These are phyloP conservation scores for Graptemys geographica DNA, from an alignment of 2,797 vertebrate species.

Conservation along the genomic window DNA sequence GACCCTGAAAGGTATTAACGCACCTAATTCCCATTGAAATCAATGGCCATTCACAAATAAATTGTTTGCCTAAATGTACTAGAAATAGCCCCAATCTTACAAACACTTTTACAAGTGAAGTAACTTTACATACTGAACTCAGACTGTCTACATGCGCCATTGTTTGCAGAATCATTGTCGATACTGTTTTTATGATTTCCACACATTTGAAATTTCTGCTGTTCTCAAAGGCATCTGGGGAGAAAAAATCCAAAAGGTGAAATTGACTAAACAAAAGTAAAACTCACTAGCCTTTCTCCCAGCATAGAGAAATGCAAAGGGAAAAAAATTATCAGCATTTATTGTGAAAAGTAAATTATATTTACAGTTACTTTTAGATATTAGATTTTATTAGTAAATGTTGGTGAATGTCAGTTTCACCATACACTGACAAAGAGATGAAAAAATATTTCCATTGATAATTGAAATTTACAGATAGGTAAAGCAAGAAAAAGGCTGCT, in stretches of 20 bases:
- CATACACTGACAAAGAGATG: neutral
- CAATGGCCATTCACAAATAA: neutral
- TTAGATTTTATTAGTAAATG: neutral
- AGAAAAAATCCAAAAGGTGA: neutral
- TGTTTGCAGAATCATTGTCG: neutral
- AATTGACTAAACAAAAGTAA: neutral
- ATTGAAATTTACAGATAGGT: neutral
- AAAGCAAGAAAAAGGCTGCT: neutral
- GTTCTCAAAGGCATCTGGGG: neutral
- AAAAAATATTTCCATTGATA: neutral
- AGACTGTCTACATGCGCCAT: neutral
- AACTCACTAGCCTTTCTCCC: neutral
- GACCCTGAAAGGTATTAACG: slow-evolving; percentile 34
- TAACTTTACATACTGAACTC: neutral
- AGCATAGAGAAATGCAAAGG: neutral
- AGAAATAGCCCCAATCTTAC: neutral
- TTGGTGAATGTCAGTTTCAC: neutral
- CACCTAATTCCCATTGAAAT: neutral
- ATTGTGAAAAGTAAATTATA: neutral
- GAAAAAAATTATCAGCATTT: neutral
- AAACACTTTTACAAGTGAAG: neutral
- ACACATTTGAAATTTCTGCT: neutral
- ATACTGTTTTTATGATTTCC: slow-evolving; percentile 31
- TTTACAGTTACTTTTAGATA: neutral
- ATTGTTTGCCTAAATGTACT: neutral